phyloP scores from a whole-genome alignment of 2,888 invertebrate genomes.

The Pseudanteris insignis region DNA sequence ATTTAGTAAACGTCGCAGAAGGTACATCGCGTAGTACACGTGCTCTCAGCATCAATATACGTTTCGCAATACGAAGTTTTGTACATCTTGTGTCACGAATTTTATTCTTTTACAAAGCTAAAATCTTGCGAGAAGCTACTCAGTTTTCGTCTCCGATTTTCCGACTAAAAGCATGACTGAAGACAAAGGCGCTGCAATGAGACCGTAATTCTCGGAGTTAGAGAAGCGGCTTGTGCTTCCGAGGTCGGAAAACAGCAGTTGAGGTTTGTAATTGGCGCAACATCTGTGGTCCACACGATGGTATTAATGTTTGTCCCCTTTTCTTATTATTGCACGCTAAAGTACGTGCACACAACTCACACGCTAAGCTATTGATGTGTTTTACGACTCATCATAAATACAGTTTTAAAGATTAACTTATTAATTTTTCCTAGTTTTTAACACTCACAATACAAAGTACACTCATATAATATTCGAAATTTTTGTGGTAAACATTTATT shows the following conservation, averaged over 20 bases:
- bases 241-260: conserved; percentile 48
- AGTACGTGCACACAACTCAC: conserved; percentile 30
- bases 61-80: conserved; percentile 6
- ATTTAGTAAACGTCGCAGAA: neutral
- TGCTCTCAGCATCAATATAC: conserved; percentile 16
- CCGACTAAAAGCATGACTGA: conserved; percentile 10
- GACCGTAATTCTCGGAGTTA: conserved; percentile 46
- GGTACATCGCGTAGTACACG: conserved; percentile 11
- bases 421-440: too few species aligned
- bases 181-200: conserved; percentile 75
- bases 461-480: too few species aligned
- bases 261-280: conserved; percentile 66
- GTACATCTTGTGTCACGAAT: conserved; percentile 35
- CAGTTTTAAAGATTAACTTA: too few species aligned
- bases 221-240: conserved; percentile 47
- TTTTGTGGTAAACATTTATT: too few species aligned
- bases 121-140: conserved; percentile 33
- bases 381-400: too few species aligned
- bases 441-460: too few species aligned
- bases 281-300: conserved; percentile 65
- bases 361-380: conserved; percentile 5
- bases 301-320: conserved; percentile 62
- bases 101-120: conserved; percentile 39
- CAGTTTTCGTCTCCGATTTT: conserved; percentile 1
- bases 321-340: conserved; percentile 25